Conservation (phyloP, 2,113 vertebrate species). For the Semicossyphus pulcher region DNA sequence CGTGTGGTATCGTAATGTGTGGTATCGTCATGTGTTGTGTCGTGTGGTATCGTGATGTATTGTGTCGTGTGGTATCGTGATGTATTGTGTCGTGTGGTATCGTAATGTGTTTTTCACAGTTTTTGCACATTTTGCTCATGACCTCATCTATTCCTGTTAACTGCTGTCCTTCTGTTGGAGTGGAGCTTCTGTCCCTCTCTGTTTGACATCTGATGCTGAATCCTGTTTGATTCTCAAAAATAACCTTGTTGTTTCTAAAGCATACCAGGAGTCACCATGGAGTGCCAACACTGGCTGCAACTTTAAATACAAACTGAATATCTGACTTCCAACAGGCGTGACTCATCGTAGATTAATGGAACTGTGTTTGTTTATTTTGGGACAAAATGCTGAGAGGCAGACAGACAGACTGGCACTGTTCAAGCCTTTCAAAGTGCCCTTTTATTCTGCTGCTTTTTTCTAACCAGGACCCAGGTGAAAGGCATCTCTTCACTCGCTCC, state of each 20-base stretch:
- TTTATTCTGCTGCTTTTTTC: neutral
- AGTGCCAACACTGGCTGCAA: slow-evolving; percentile 2
- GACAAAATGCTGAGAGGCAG: slow-evolving; percentile 11
- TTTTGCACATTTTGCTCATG: neutral
- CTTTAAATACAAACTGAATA: slow-evolving; percentile 16
- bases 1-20: too few species aligned
- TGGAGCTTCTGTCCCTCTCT: neutral
- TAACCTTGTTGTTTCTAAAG: slow-evolving; percentile 23
- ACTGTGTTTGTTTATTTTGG: slow-evolving; percentile 43
- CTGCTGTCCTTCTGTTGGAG: neutral
- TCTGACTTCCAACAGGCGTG: slow-evolving; percentile 29
- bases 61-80: too few species aligned
- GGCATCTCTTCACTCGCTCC: neutral
- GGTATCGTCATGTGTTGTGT: too few species aligned
- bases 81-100: too few species aligned
- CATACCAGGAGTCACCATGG: neutral
- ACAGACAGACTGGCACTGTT: slow-evolving; percentile 14
- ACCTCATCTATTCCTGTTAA: neutral
- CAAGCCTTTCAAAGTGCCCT: slow-evolving; percentile 6
- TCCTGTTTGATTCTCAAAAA: slow-evolving; percentile 4
- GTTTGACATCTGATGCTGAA: slow-evolving; percentile 1
- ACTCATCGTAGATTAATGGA: slow-evolving; percentile 46
- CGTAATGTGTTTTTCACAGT: too few species aligned
- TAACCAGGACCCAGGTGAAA: slow-evolving; percentile 8
- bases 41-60: too few species aligned